Evolutionary conservation across 2,888 invertebrate species (phyloP).

Genomic region (Crossocerus cetratus): DNA sequence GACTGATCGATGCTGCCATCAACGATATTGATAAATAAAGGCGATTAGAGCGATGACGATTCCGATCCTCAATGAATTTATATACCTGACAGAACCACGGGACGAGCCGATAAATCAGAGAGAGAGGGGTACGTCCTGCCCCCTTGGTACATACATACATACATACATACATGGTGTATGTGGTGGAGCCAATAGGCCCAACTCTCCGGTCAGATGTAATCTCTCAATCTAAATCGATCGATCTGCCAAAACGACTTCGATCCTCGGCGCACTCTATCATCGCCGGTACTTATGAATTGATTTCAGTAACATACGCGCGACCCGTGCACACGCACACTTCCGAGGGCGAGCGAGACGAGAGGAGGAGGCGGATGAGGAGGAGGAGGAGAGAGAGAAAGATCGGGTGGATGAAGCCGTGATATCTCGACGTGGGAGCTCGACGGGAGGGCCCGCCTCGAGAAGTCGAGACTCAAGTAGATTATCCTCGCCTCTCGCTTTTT

Average conservation of each 20-base stretch:
- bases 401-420: slow-evolving; percentile 66
- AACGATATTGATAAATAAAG: slow-evolving; percentile 64
- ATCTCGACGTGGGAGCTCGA: slow-evolving; percentile 73
- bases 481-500: slow-evolving; percentile 53
- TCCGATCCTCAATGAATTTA: slow-evolving; percentile 63
- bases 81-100: slow-evolving; percentile 60
- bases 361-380: not conserved
- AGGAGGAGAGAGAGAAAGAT: slow-evolving; percentile 20
- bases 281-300: slow-evolving; percentile 58
- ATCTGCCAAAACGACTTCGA: slow-evolving; percentile 68
- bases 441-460: slow-evolving; percentile 64
- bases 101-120: slow-evolving; percentile 54
- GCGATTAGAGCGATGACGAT: slow-evolving; percentile 65
- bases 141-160: not conserved
- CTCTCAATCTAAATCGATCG: slow-evolving; percentile 75
- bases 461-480: slow-evolving; percentile 66
- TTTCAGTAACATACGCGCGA: slow-evolving; percentile 43
- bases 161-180: too few species aligned
- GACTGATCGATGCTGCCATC: slow-evolving; percentile 58
- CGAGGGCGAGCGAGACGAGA: slow-evolving; percentile 19
- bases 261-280: slow-evolving; percentile 65
- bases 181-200: slow-evolving; percentile 22
- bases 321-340: slow-evolving; percentile 8
- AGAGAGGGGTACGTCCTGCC: slow-evolving; percentile 4
- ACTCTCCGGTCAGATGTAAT: slow-evolving; percentile 58